phyloP scores from a whole-genome alignment of 2,888 invertebrate genomes.

The Thereva nobilitata region DNA sequence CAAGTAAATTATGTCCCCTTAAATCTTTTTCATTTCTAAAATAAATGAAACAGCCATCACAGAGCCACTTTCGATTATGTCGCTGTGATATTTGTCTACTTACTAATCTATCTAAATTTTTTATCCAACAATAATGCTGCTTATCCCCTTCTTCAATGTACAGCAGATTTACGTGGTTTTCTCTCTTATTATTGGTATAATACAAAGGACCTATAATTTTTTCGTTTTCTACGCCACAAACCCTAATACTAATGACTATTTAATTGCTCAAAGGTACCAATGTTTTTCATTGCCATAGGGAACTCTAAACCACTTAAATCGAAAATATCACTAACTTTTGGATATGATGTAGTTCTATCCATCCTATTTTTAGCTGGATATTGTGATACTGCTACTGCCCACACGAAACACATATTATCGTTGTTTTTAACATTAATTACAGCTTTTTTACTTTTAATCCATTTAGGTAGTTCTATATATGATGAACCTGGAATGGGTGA shows the following conservation, averaged over 20 bases:
- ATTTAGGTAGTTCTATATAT: slow-evolving; percentile 4
- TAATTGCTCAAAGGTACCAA: background rate
- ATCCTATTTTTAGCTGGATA: background rate
- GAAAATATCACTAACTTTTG: background rate
- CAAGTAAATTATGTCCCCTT: background rate
- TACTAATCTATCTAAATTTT: slow-evolving; percentile 14
- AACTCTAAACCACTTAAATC: background rate
- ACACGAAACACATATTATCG: too few species aligned
- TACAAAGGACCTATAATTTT: background rate
- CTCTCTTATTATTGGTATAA: background rate
- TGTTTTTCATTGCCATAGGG: background rate
- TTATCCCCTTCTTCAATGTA: background rate
- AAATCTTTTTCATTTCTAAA: background rate
- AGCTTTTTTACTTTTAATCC: background rate
- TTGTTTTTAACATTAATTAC: too few species aligned
- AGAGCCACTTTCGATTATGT: slow-evolving; percentile 1
- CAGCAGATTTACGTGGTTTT: background rate
- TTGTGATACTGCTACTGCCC: background rate
- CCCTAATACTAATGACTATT: background rate
- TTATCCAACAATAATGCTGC: slow-evolving; percentile 7
- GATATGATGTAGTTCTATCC: background rate
- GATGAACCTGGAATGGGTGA: background rate
- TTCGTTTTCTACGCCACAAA: background rate
- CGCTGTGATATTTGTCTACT: background rate
- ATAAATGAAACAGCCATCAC: background rate